Conservation (phyloP, 2,797 vertebrate species). For the Antennarius maculatus region DNA sequence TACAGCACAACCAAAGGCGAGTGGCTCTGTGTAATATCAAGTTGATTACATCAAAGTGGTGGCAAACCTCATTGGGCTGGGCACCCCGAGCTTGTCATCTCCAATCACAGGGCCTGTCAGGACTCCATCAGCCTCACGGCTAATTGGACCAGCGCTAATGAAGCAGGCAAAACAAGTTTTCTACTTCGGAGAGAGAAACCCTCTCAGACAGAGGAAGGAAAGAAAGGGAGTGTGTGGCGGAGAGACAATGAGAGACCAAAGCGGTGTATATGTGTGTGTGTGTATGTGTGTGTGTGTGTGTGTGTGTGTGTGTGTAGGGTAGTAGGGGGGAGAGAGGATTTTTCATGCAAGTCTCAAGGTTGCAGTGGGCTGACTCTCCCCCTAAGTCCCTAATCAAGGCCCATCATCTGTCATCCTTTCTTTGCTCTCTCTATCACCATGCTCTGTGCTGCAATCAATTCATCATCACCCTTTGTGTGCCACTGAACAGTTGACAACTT, state of each 20-base stretch:
- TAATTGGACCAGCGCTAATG: constrained; percentile 99
- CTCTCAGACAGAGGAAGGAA: constrained; percentile 60
- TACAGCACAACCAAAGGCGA: constrained; percentile 97
- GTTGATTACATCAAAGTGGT: constrained; percentile 99
- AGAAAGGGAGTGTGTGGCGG: constrained; percentile 59
- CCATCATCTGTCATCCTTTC: constrained; percentile 88
- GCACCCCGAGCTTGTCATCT: constrained; percentile 98
- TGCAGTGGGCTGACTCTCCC: constrained; percentile 91
- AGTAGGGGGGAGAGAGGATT: constrained; percentile 52
- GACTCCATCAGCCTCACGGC: constrained; percentile 99
- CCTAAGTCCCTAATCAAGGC: constrained; percentile 90
- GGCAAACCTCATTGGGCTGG: constrained; percentile 98
- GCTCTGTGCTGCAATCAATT: constrained; percentile 91
- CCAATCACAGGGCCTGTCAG: constrained; percentile 99
- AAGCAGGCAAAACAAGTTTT: constrained; percentile 99
- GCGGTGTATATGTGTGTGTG: constrained; percentile 10
- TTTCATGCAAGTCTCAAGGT: constrained; percentile 93
- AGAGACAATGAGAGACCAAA: constrained; percentile 70
- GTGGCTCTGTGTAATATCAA: constrained; percentile 99
- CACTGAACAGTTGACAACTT: constrained; percentile 92
- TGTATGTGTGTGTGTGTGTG: constrained; percentile 31
- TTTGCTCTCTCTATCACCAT: constrained; percentile 89
- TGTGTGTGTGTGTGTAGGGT: neutral
- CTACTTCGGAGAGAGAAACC: constrained; percentile 77
- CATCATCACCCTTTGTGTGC: constrained; percentile 92